Base-by-base conservation (phyloP, 1,140 invertebrate genomes). In the Orchesella cincta region DNA sequence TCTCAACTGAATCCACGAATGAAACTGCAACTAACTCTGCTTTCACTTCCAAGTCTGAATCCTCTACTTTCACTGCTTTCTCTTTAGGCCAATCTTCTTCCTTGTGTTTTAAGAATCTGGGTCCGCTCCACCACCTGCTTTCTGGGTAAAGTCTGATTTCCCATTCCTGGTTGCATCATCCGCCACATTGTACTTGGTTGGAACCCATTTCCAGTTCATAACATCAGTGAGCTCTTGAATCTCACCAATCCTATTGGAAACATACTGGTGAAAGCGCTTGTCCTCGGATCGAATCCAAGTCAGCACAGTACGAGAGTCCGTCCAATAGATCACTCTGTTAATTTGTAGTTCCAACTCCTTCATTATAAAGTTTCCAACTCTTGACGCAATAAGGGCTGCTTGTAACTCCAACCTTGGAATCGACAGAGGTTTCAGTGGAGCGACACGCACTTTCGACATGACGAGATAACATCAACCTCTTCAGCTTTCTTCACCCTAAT, bases 381-480 rank as follows among this genome's bases (percentile, higher is more conserved):
- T 67, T 0, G 79, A 80, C 1, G 82, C 84, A 16, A 86, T 34
- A 0, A 85, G 67, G 1, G 85, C 85, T 12, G 84, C 86, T 72
- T 85, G 80, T 0, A 87, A 80, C 77, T 87, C 85, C 8, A 87
- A 75, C 36, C 84, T 80, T 0, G 86, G 85, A 23, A 87, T 84
- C 0, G 84, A 83, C 29, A 84, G 64, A 0, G 76, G 70, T 74
- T 83, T 84, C 5, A 85, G 26, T 16, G 86, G 85, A 0, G 83
- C 74, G 0, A 85, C 82, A 72, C 83, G 80, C 2, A 80, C 72
- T 79, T 85, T 85, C 1, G 82, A 79, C 20, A 82, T 73, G 18
- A 85, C 16, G 34, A 86, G 0, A 77, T 52, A 2, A 79, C 35
- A 20, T 67, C 52, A 3, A 79, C 77, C 64, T 70, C 14, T 2